A percentile compares a stretch with the other conserved stretches of the same genome.
Conservation (phyloP, 2,797 vertebrate species). For the Sylvilagus floridanus region DNA sequence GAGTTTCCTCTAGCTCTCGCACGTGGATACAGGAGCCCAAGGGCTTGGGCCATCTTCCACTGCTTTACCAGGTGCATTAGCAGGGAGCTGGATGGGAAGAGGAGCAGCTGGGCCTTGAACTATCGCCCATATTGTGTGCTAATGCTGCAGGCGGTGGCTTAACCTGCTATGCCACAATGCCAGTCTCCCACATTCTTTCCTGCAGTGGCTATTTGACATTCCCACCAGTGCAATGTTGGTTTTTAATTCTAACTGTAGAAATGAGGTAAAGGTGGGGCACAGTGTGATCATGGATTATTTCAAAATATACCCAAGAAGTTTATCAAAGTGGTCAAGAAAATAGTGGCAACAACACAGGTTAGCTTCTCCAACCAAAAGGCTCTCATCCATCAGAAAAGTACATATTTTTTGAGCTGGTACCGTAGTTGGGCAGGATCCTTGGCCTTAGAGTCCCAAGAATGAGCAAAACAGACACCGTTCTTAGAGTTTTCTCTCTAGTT, state of each 20-base stretch:
- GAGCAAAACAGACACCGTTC: neutral
- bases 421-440: neutral
- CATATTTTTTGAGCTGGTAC: neutral
- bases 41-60: too few species aligned
- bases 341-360: neutral
- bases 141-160: too few species aligned
- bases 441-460: neutral
- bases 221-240: neutral
- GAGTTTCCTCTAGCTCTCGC: too few species aligned
- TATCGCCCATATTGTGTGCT: too few species aligned
- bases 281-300: neutral
- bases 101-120: too few species aligned
- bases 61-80: too few species aligned
- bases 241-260: neutral
- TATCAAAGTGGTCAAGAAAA: neutral
- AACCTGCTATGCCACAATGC: too few species aligned
- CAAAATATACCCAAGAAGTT: constrained; percentile 12
- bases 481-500: neutral
- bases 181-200: neutral
- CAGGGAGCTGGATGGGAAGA: too few species aligned
- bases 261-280: neutral
- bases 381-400: neutral
- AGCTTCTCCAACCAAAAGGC: neutral
- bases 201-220: neutral
- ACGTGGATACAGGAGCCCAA: too few species aligned